Conservation (phyloP, 2,797 vertebrate genomes). For the Anguilla anguilla region DNA sequence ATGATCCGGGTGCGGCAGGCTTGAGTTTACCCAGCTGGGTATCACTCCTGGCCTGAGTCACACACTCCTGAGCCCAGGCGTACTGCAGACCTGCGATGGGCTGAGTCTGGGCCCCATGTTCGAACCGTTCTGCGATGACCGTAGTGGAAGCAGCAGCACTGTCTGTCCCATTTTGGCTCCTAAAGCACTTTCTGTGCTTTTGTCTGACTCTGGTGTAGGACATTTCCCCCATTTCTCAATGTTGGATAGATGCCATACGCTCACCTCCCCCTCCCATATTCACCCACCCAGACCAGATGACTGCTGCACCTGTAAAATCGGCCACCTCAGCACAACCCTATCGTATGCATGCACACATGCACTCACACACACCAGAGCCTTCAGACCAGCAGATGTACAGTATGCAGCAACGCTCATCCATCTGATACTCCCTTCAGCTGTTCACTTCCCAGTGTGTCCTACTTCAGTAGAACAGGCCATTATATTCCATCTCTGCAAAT, state of each 20-base stretch:
- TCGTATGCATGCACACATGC: neutral
- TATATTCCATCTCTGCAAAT: neutral
- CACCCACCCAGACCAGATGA: neutral
- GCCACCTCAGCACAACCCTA: neutral
- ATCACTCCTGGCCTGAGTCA: neutral
- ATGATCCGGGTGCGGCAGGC: slow-evolving; percentile 6
- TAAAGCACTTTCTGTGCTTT: neutral
- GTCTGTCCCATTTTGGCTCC: neutral
- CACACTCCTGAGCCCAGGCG: neutral
- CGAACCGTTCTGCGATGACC: neutral
- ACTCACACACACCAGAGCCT: neutral
- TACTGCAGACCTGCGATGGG: neutral
- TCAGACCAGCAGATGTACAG: neutral
- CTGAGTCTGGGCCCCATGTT: too few species aligned
- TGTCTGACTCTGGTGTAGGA: neutral
- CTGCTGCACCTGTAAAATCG: neutral
- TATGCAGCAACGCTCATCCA: neutral
- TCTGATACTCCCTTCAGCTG: slow-evolving; percentile 2
- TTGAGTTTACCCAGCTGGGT: slow-evolving; percentile 1
- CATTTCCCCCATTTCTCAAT: neutral
- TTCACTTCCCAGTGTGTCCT: neutral
- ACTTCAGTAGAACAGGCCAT: neutral
- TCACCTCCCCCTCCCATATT: neutral
- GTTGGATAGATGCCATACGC: neutral
- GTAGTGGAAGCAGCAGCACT: neutral